phyloP scores from a whole-genome alignment of 2,113 vertebrate genomes.

The Falcunculus frontatus region DNA sequence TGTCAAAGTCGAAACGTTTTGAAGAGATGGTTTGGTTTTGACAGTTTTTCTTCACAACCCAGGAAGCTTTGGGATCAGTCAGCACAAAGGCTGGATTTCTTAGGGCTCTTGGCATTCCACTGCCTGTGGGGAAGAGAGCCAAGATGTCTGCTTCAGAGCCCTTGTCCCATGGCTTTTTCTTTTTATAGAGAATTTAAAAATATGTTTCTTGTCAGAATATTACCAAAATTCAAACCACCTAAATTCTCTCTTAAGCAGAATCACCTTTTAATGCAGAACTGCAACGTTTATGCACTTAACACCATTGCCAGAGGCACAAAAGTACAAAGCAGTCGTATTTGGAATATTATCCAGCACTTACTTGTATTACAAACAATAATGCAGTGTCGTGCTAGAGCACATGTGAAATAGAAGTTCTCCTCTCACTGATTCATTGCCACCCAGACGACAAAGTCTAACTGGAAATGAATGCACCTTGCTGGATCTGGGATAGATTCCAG shows the following conservation, averaged over 20 bases:
- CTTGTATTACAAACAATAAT: background rate
- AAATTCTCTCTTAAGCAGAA: background rate
- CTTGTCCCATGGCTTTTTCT: background rate
- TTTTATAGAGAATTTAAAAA: conserved; percentile 27
- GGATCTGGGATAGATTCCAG: background rate
- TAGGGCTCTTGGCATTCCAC: background rate
- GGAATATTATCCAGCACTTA: background rate
- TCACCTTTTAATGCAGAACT: background rate
- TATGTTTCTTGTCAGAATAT: background rate
- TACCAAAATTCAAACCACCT: background rate
- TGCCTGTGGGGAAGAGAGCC: background rate
- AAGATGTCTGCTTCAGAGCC: background rate
- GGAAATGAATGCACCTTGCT: background rate
- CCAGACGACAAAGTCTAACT: background rate
- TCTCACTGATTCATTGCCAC: background rate
- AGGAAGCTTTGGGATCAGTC: background rate
- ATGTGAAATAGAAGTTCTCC: background rate
- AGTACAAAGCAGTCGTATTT: background rate
- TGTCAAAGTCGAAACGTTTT: background rate
- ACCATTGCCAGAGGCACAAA: background rate
- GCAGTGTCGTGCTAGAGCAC: background rate
- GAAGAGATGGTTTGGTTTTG: conserved; percentile 1
- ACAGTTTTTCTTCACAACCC: background rate
- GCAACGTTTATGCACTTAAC: background rate
- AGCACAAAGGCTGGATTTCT: conserved; percentile 18